These are phyloP conservation scores for Heterodera carotae DNA, from an alignment of 1,140 invertebrate species.

Conservation along the genomic window DNA sequence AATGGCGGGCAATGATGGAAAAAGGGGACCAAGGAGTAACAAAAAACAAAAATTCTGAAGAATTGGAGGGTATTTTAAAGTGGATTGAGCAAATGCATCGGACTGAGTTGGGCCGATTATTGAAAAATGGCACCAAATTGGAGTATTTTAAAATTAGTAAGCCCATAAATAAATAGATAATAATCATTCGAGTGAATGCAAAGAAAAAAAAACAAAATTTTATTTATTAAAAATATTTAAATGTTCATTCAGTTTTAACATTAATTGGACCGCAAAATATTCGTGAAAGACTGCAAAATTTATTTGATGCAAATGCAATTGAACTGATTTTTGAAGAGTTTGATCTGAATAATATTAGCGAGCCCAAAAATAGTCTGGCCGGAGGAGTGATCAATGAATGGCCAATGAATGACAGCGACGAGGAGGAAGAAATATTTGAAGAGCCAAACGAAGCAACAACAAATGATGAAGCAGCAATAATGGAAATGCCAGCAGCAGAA, in stretches of 20 bases:
- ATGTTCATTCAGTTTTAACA: background rate
- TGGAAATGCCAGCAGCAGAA: too few species aligned
- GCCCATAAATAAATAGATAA: background rate
- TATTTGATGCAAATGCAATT: background rate
- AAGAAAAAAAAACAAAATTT: background rate
- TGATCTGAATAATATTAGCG: background rate
- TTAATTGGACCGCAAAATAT: background rate
- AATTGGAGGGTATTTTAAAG: background rate
- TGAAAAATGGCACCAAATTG: background rate
- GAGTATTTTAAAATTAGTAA: background rate
- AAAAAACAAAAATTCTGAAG: background rate
- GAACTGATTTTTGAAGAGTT: background rate
- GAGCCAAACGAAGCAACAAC: background rate
- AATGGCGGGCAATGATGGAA: background rate
- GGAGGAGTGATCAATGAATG: background rate
- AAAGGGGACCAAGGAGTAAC: background rate
- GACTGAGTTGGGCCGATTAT: background rate
- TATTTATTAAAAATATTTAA: background rate
- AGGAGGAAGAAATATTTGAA: background rate
- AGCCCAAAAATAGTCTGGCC: background rate
- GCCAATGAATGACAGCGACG: background rate
- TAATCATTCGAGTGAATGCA: background rate
- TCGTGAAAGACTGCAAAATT: background rate
- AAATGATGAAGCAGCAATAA: background rate
- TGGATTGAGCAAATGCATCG: background rate